These are phyloP conservation scores for Ictalurus punctatus DNA, from an alignment of 2,113 vertebrate species.

Conservation along the genomic window DNA sequence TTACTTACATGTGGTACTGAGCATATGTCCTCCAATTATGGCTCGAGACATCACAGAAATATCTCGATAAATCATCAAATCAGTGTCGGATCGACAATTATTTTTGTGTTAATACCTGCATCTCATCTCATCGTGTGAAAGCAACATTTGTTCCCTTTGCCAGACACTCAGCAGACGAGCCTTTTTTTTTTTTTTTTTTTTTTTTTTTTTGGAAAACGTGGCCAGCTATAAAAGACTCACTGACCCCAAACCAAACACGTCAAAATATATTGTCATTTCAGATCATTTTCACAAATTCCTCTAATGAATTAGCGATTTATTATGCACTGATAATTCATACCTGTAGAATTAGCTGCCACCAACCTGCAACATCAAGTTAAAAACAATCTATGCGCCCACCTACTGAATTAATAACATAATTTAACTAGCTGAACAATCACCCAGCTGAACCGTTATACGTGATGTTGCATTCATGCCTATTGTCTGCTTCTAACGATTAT, in stretches of 20 bases:
- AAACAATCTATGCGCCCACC: neutral
- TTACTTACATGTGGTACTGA: neutral
- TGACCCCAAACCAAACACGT: neutral
- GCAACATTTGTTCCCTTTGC: neutral
- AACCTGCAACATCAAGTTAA: neutral
- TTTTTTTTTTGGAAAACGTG: no score
- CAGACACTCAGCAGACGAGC: neutral
- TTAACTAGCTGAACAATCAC: neutral
- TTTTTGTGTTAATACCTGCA: neutral
- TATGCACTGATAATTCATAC: neutral
- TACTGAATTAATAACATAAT: neutral
- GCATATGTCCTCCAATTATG: neutral
- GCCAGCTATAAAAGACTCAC: neutral
- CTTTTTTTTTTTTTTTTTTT: neutral
- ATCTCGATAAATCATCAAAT: neutral
- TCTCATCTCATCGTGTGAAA: neutral
- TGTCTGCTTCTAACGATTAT: slow-evolving; percentile 5
- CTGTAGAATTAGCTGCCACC: neutral
- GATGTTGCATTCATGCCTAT: neutral
- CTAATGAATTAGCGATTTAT: neutral
- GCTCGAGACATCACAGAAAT: neutral
- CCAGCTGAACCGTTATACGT: neutral
- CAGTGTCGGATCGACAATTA: neutral
- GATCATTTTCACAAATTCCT: neutral
- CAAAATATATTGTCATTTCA: neutral